A percentile compares a stretch with the other conserved stretches of the same genome.
These are phyloP conservation scores for Noctuana brunneofusca DNA, from an alignment of 2,888 invertebrate genomes.

Conservation along the genomic window DNA sequence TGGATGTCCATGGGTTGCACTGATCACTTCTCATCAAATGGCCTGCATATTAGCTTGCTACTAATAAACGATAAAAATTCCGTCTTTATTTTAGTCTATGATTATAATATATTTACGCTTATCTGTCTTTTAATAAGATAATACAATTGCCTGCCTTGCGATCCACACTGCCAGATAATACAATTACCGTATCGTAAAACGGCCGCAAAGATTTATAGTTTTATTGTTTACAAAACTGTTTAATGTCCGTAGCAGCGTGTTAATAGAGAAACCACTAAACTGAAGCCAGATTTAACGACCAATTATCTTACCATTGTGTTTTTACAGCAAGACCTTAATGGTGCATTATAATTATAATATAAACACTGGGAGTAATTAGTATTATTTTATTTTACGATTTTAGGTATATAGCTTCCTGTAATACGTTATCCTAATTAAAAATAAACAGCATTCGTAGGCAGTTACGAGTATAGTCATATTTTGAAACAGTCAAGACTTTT, in stretches of 20 bases:
- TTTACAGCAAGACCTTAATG: slow-evolving; percentile 13
- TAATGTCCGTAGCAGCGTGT: slow-evolving; percentile 10
- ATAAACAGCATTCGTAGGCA: no score
- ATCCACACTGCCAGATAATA: no score
- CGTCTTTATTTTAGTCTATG: not conserved
- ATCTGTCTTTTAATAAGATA: slow-evolving; percentile 4
- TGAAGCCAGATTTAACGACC: slow-evolving; percentile 17
- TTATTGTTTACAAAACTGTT: slow-evolving; percentile 24
- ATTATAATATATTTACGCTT: not conserved
- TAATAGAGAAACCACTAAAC: slow-evolving; percentile 14
- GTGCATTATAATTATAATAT: slow-evolving; percentile 15
- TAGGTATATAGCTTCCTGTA: not conserved
- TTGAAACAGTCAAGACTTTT: no score
- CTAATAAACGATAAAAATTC: no score
- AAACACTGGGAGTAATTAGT: slow-evolving; percentile 6
- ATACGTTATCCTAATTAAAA: no score
- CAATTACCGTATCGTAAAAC: slow-evolving; percentile 27
- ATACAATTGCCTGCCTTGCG: slow-evolving; percentile 20
- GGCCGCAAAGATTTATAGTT: slow-evolving; percentile 17
- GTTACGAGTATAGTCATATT: no score
- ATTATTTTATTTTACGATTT: not conserved
- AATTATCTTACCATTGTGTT: slow-evolving; percentile 27
- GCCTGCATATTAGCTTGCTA: no score
- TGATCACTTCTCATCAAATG: no score
- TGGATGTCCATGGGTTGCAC: no score